phyloP scores from a whole-genome alignment of 2,888 invertebrate species.

The Latrodectus hesperus region DNA sequence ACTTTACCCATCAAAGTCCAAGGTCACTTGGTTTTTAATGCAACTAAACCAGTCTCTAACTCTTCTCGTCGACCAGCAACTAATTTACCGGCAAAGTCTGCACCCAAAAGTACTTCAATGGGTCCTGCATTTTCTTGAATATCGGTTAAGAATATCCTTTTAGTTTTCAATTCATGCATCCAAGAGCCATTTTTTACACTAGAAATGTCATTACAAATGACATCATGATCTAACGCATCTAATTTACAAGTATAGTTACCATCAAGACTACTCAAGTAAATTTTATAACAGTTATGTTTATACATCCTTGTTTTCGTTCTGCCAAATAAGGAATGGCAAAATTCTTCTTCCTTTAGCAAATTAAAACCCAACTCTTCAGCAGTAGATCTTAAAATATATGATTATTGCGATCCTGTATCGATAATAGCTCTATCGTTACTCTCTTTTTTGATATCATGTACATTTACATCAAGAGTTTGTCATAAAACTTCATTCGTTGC shows the following conservation, averaged over 20 bases:
- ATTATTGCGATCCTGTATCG: conserved; percentile 11
- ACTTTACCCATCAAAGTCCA: background rate
- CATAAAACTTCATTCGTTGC: background rate
- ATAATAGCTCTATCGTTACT: conserved; percentile 7
- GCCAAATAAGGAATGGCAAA: too few relatives aligned
- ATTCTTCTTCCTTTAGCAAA: conserved; percentile 12
- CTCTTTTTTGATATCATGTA: background rate
- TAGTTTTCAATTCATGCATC: too few relatives aligned
- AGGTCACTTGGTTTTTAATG: background rate
- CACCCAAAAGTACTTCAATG: too few relatives aligned
- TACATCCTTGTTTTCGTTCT: too few relatives aligned
- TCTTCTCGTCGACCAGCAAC: too few relatives aligned
- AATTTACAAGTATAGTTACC: background rate
- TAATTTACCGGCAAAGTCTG: too few relatives aligned
- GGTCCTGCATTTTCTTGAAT: too few relatives aligned
- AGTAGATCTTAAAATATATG: conserved; percentile 8
- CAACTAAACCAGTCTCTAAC: background rate
- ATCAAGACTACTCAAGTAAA: too few relatives aligned
- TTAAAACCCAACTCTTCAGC: conserved; percentile 24
- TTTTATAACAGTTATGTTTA: too few relatives aligned
- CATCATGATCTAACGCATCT: background rate
- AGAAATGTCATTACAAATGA: background rate
- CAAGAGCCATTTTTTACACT: too few relatives aligned
- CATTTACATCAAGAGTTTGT: background rate
- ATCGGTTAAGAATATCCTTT: background rate